Evolutionary conservation across 2,888 invertebrate species (phyloP).

Genomic region (Sinopyrophorus schimmeli): DNA sequence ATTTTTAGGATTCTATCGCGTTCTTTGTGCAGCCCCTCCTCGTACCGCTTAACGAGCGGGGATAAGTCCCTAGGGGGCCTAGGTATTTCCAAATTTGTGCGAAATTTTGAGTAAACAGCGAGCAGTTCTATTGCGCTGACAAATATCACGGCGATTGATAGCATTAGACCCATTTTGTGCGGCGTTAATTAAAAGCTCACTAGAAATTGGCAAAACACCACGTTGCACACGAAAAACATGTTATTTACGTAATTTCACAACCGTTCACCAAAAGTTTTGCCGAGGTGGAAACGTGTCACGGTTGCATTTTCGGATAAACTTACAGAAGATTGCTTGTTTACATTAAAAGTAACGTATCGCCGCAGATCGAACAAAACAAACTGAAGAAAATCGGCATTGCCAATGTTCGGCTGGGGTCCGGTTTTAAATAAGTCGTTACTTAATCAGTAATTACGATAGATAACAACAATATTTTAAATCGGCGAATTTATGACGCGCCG

Average conservation of each 20-base stretch:
- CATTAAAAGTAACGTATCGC: conserved; percentile 24
- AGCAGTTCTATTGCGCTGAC: conserved; percentile 73
- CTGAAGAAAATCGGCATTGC: conserved; percentile 31
- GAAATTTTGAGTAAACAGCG: conserved; percentile 61
- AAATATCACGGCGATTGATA: conserved; percentile 75
- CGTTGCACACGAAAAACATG: background rate
- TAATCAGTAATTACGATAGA: conserved; percentile 32
- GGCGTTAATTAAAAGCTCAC: conserved; percentile 31
- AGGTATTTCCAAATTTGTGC: conserved; percentile 45
- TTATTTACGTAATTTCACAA: conserved; percentile 13
- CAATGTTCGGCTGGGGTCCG: conserved; percentile 38
- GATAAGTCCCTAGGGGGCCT: conserved; percentile 14
- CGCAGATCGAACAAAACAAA: conserved; percentile 34
- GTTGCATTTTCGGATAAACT: conserved; percentile 14
- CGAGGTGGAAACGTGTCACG: conserved; percentile 14
- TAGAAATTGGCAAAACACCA: too few species aligned
- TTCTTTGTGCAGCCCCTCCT: conserved; percentile 24
- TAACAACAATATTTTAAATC: conserved; percentile 2
- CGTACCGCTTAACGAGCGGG: conserved; percentile 24
- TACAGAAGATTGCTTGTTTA: conserved; percentile 10
- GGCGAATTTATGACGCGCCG: background rate
- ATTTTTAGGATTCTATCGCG: conserved; percentile 25
- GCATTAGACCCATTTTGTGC: conserved; percentile 75
- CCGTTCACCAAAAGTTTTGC: conserved; percentile 20
- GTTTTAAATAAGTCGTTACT: conserved; percentile 41